Base-by-base conservation (phyloP, 2,888 invertebrate genomes). In the Lymantria monacha region DNA sequence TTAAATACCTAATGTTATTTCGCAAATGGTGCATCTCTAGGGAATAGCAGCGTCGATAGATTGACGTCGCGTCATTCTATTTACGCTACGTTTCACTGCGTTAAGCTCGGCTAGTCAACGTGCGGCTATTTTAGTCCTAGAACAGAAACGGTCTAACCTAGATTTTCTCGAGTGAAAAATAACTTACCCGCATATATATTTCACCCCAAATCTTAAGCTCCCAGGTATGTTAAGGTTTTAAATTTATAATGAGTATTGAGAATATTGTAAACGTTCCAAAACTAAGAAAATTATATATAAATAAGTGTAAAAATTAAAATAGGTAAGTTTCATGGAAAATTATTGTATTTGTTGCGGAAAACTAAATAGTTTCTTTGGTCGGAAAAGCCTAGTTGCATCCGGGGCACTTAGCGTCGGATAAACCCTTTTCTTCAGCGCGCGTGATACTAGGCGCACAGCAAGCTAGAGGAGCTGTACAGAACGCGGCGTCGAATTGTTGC, bases 381-480 rank as follows among this genome's bases (percentile, higher is more conserved):
- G 90, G 90, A 89, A 91, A 91, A 86, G 85, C 83, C 81, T 84
- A 83, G 85, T 76, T 79, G 81, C 81, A 80, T 75, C 76, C 81
- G 81, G 81, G 87, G 81, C 85, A 81, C 71, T 76, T 80, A 75
- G 83, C 90, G 87, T 89, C 91, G 90, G 91, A 90, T 91, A 91
- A 91, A 91, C 91, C 90, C 91, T 91, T 90, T 91, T 91, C 91
- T 90, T 89, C 88, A 89, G 90, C 91, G 90, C 90, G 90, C 90
- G 87, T 83, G 88, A 86, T 90, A 91, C 91, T 87, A 90, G 91
- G 90, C 81, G 72, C 72, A 54, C 87, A 90, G 86, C 70, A 74
- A 68, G 58, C 43, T 51, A 60, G 70, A 83, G 76, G 87, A 89
- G 89, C 72, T 87, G 72, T 63, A 62, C 67, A 63, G 61, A 76